Evolutionary conservation across 2,113 vertebrate genomes (phyloP), one percentile per base, ranked within the genome.

Genomic region (Hemiprocne comata): DNA sequence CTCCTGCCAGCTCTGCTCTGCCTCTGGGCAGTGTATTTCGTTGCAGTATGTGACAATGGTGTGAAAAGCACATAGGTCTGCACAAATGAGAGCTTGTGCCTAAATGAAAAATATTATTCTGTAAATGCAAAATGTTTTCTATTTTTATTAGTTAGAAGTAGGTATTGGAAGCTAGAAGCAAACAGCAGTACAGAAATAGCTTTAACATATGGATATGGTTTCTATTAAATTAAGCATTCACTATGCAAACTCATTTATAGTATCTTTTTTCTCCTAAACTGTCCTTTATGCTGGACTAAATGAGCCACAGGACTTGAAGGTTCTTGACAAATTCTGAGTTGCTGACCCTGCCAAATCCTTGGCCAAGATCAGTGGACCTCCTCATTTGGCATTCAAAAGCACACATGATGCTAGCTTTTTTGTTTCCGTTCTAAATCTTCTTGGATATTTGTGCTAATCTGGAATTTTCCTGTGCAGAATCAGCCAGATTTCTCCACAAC

Each of bases 101-200:
- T 87, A 33, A 34, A 58, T 42, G n/a, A 85, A 89, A 86, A 86
- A 61, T 51, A 51, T 3, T 29, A 31, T 70, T 83, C 58, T 87
- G 25, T 40, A 85, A 85, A 82, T 46, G 21, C 21, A 38, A 62
- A 38, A 15, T 50, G 6, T 5, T 73, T 82, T 66, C 58, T 80
- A 6, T 14, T 72, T 94, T 96, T 93, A 91, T 96, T 93, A 61
- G 24, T 78, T 75, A 87, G 24, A 61, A 58, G 24, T 54, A 77
- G 75, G 17, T 76, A 48, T 48, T 77, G 67, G 71, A 89, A 91
- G 67, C 44, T 50, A 75, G 62, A 91, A 83, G 58, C 78, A 82
- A 93, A 70, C 20, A 82, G 58, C 36, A 61, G 60, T 90, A 83
- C 51, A 83, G 64, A 89, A 87, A 58, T 80, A 90, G 76, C 50